Evolutionary conservation across 2,888 invertebrate species (phyloP), one percentile per base, ranked within the genome.

Genomic region (Theodoxus fluviatilis): DNA sequence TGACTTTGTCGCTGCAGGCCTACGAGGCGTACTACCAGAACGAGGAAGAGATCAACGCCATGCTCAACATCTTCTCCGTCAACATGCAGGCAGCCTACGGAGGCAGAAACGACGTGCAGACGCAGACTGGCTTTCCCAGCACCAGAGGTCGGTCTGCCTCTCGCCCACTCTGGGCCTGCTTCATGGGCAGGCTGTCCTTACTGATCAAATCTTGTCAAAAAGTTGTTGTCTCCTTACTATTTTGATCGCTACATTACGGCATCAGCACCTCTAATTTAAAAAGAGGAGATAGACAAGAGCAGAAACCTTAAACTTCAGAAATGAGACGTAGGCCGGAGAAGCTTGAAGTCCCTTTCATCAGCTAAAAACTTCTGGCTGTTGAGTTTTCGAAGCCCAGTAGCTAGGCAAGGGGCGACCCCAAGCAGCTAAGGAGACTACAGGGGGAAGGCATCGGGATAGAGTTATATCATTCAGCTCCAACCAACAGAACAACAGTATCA

Each of bases 41-140:
- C 28, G 86, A 86, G 71, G 81, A 83, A 70, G 80, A 82, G 18
- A 79, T 87, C 33, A 86, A 86, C 73, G 71, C 69, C 43, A 76
- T 79, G 69, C 78, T 86, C 68, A 84, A 85, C 72, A 77, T 82
- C 9, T 86, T 84, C 75, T 82, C 85, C 47, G 75, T 76, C n/a
- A 86, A 86, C 75, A 83, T 81, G 80, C 77, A 81, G 63, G 69
- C 74, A 15, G 81, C 82, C 0, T 86, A 86, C 69, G 86, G 85
- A 6, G 86, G 86, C 1, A 65, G 77, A 12, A 86, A 86, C 73
- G 79, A 79, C n/a, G 80, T 86, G n/a, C 76, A 79, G 22, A 76
- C 81, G n/a, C 86, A 86, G 75, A 81, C 82, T n/a, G 84, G 82
- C 9, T 82, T 72, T 64, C 73, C 74, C 35, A 81, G 79, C 66